These are phyloP conservation scores for Meteorus cinctellus DNA, from an alignment of 2,888 invertebrate genomes.

Conservation along the genomic window DNA sequence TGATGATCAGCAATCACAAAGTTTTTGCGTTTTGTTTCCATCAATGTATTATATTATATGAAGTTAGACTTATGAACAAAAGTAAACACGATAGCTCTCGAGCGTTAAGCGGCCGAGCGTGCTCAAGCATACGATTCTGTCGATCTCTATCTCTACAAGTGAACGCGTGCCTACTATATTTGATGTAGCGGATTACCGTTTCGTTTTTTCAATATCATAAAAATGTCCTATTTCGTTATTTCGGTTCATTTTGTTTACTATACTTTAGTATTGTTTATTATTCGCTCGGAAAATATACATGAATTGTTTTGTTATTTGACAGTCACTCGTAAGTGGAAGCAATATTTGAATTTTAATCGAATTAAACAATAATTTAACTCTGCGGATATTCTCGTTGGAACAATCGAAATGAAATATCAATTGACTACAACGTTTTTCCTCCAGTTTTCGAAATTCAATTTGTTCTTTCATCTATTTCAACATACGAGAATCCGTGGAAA, in stretches of 20 bases:
- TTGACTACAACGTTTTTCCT: neutral
- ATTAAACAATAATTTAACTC: too few relatives aligned
- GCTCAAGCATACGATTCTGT: conserved; percentile 11
- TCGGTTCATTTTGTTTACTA: too few relatives aligned
- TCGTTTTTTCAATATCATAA: neutral
- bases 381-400: too few relatives aligned
- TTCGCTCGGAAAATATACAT: neutral
- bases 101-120: neutral
- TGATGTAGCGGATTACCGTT: neutral
- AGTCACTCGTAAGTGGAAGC: neutral
- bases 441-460: neutral
- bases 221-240: neutral
- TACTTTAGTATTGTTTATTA: neutral
- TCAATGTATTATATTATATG: neutral
- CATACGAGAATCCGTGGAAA: neutral
- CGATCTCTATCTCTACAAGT: neutral
- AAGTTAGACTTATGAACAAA: conserved; percentile 12
- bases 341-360: too few relatives aligned
- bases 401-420: neutral
- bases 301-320: neutral
- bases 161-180: conserved; percentile 6
- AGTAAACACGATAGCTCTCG: conserved; percentile 6
- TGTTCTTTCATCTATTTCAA: neutral
- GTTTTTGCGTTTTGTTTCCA: neutral
- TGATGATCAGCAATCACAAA: neutral